Percentiles rank a stretch among this genome's conserved stretches.
Conservation (phyloP, 2,888 invertebrate genomes). For the Ganaspis brasiliensis region DNA sequence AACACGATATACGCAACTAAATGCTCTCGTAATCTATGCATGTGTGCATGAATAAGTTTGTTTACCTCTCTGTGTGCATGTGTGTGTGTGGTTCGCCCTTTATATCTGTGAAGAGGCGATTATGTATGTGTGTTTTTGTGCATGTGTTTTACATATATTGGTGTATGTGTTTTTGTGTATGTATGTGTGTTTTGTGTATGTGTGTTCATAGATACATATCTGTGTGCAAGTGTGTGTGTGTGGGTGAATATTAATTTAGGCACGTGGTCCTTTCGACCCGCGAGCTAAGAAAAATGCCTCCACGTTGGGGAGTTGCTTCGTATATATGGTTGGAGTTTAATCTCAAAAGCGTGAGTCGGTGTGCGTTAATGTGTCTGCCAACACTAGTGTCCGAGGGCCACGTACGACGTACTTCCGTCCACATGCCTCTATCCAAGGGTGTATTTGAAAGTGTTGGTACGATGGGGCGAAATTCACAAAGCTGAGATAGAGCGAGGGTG, state of each 20-base stretch:
- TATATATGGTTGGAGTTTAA: slow-evolving; percentile 75
- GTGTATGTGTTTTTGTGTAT: slow-evolving; percentile 39
- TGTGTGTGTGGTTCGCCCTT: not conserved
- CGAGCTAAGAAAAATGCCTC: slow-evolving; percentile 79
- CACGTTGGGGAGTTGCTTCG: slow-evolving; percentile 62
- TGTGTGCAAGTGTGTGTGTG: too few relatives aligned
- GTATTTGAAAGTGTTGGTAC: slow-evolving; percentile 34
- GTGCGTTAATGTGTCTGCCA: slow-evolving; percentile 38
- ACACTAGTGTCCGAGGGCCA: slow-evolving; percentile 1
- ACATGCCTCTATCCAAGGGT: not conserved
- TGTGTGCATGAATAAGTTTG: slow-evolving; percentile 54
- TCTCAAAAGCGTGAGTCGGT: slow-evolving; percentile 64
- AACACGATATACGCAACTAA: slow-evolving; percentile 28
- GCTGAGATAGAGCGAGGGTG: slow-evolving; percentile 50
- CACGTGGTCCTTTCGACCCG: slow-evolving; percentile 66
- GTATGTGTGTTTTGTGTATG: too few relatives aligned
- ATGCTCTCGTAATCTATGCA: slow-evolving; percentile 50
- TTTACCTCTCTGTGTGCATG: slow-evolving; percentile 37
- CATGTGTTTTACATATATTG: too few relatives aligned
- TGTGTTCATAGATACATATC: too few relatives aligned
- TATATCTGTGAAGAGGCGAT: slow-evolving; percentile 14
- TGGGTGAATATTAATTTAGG: slow-evolving; percentile 78
- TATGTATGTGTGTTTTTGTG: slow-evolving; percentile 46
- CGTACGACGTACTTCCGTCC: slow-evolving; percentile 38
- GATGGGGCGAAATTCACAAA: slow-evolving; percentile 15